Evolutionary conservation across 1,140 invertebrate genomes (phyloP).

Genomic region (Thaumatotibia leucotreta): DNA sequence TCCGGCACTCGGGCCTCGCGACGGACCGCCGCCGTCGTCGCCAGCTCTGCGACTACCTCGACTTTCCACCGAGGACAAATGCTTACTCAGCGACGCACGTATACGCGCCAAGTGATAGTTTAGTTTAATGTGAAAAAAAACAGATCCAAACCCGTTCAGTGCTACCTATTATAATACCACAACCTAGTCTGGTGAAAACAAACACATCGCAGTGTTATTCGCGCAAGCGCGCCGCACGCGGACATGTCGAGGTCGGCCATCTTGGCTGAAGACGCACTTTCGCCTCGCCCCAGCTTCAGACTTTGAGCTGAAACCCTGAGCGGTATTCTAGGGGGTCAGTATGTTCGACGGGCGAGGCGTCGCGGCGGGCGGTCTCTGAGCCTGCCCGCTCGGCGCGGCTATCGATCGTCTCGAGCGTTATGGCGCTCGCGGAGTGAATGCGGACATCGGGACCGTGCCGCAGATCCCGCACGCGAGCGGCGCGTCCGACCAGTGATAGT

Average conservation of each 20-base stretch:
- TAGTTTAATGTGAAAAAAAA: constrained; percentile 31
- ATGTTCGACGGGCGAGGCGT: constrained; percentile 46
- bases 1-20: constrained; percentile 30
- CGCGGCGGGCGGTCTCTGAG: constrained; percentile 62
- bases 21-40: constrained; percentile 31
- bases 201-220: constrained; percentile 58
- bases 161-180: constrained; percentile 25
- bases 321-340: constrained; percentile 24
- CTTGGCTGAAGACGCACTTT: constrained; percentile 66
- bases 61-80: constrained; percentile 29
- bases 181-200: constrained; percentile 59
- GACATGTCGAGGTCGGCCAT: constrained; percentile 71
- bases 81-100: neutral
- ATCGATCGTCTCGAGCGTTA: constrained; percentile 66
- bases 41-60: constrained; percentile 33
- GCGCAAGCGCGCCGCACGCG: constrained; percentile 66
- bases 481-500: constrained; percentile 47
- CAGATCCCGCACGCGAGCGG: constrained; percentile 41
- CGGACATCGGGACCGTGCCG: constrained; percentile 61
- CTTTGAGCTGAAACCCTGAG: constrained; percentile 33
- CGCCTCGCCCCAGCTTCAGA: constrained; percentile 64
- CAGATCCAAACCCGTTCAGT: constrained; percentile 26
- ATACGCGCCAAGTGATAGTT: constrained; percentile 35
- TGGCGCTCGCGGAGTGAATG: constrained; percentile 69
- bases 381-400: constrained; percentile 62